Percentiles rank a stretch among this genome's conserved stretches.
Evolutionary conservation across 2,888 invertebrate genomes (phyloP).

Genomic region (Epinotia ramella): DNA sequence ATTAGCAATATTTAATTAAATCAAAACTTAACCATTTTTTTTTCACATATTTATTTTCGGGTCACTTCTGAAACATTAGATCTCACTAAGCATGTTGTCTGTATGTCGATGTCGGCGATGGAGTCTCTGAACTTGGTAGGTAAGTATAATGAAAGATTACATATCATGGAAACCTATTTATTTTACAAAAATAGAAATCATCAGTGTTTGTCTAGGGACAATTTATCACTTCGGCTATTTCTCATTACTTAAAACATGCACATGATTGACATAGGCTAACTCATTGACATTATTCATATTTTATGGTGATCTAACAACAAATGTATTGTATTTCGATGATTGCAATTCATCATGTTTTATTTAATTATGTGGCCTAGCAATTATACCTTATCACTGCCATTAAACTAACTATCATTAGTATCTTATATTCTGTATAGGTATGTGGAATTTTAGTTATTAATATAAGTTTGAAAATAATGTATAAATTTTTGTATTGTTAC

Average conservation of each 20-base stretch:
- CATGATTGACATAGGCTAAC: slow-evolving; percentile 64
- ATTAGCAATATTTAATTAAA: neutral
- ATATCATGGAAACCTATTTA: slow-evolving; percentile 68
- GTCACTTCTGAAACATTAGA: slow-evolving; percentile 51
- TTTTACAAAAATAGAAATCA: slow-evolving; percentile 82
- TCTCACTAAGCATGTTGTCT: slow-evolving; percentile 54
- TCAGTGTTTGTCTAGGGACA: slow-evolving; percentile 61
- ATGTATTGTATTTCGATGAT: slow-evolving; percentile 12
- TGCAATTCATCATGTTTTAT: neutral
- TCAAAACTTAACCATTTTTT: neutral
- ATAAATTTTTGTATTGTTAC: slow-evolving; percentile 37
- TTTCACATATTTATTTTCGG: too few species aligned
- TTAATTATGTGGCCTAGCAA: slow-evolving; percentile 12
- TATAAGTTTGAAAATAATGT: slow-evolving; percentile 32
- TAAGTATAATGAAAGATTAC: slow-evolving; percentile 35
- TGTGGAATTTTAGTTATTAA: slow-evolving; percentile 25
- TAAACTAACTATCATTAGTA: slow-evolving; percentile 41
- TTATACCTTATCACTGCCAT: slow-evolving; percentile 56
- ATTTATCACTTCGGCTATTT: slow-evolving; percentile 54
- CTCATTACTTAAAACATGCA: slow-evolving; percentile 65
- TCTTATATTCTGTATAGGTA: slow-evolving; percentile 37
- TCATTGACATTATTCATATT: slow-evolving; percentile 37
- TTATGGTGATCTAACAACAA: slow-evolving; percentile 24
- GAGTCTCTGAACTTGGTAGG: slow-evolving; percentile 5
- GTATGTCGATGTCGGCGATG: neutral